A percentile compares a stretch with the other conserved stretches of the same genome.
These are phyloP conservation scores for Plotosus lineatus DNA, from an alignment of 2,113 vertebrate species.

Conservation along the genomic window DNA sequence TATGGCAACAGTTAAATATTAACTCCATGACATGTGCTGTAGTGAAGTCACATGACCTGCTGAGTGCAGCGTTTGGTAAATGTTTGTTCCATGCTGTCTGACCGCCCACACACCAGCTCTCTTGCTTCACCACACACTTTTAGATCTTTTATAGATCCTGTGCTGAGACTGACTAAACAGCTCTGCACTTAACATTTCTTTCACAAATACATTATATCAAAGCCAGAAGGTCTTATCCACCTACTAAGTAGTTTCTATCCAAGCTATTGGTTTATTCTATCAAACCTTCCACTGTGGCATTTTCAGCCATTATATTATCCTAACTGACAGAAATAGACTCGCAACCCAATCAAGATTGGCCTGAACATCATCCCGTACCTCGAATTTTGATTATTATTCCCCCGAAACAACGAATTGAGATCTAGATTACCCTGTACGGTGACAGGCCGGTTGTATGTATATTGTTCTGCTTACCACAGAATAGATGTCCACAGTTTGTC, in stretches of 20 bases:
- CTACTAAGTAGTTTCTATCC: not conserved
- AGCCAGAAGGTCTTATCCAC: not conserved
- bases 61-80: conserved; percentile 20
- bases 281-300: not conserved
- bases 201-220: not conserved
- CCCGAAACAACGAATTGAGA: not conserved
- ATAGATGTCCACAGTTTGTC: conserved; percentile 83
- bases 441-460: not conserved
- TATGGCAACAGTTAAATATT: conserved; percentile 59
- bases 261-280: not conserved
- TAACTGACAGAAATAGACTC: not conserved
- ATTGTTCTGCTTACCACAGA: conserved; percentile 72
- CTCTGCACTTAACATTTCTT: not conserved
- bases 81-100: conserved; percentile 4
- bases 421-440: not conserved
- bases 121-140: not conserved
- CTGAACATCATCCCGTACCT: not conserved
- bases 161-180: not conserved
- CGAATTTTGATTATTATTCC: not conserved
- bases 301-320: not conserved
- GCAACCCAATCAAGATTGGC: not conserved
- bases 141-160: not conserved
- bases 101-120: conserved; percentile 21
- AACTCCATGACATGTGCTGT: conserved; percentile 3
- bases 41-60: conserved; percentile 34